Conservation (phyloP, 2,113 vertebrate species). For the Phocoena phocoena region DNA sequence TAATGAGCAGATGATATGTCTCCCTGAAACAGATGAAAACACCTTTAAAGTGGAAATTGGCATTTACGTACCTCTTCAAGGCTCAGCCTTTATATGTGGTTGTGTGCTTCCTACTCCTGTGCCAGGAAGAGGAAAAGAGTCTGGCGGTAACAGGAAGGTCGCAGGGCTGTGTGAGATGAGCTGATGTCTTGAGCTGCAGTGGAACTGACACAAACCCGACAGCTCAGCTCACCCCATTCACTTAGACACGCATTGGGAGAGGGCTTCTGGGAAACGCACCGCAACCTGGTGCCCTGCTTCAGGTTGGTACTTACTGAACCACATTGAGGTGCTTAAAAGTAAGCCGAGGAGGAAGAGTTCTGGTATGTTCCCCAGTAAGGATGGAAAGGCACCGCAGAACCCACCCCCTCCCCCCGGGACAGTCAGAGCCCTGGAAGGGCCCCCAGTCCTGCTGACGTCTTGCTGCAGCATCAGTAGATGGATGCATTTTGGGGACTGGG, state of each 20-base stretch:
- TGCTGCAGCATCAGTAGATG: too few species aligned
- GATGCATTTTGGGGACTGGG: background rate
- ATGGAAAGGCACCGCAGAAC: background rate
- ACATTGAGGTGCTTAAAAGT: background rate
- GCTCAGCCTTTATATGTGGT: background rate
- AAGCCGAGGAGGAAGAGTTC: background rate
- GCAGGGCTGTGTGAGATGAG: background rate
- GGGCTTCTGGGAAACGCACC: background rate
- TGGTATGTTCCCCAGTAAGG: background rate
- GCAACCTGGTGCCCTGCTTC: background rate
- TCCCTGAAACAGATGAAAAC: background rate
- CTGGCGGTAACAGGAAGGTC: background rate
- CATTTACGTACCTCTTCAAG: background rate
- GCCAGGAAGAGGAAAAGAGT: background rate
- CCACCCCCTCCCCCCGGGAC: accelerated
- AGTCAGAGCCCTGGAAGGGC: accelerated
- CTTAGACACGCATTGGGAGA: background rate
- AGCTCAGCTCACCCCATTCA: background rate
- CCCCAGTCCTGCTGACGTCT: background rate
- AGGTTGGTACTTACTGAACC: background rate
- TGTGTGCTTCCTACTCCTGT: background rate
- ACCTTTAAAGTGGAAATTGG: conserved; percentile 29
- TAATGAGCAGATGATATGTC: conserved; percentile 2
- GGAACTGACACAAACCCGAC: background rate
- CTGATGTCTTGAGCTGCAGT: background rate